Evolutionary conservation across 2,113 vertebrate species (phyloP).

Genomic region (Odocoileus hemionus): DNA sequence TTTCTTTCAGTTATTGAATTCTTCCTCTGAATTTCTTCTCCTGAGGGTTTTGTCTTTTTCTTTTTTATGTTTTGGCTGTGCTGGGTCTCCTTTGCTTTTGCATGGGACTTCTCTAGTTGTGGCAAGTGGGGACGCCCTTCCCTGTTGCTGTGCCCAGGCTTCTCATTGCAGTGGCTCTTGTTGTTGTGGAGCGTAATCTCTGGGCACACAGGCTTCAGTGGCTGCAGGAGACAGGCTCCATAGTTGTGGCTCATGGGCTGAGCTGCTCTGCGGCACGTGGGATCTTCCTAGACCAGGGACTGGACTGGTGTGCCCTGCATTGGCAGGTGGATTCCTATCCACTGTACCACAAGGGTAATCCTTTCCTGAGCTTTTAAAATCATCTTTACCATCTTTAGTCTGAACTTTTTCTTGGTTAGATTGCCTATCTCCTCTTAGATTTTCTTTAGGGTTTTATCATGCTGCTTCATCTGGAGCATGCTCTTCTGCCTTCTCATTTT

Average conservation of each 20-base stretch:
- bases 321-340: background rate
- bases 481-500: background rate
- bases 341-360: background rate
- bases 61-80: background rate
- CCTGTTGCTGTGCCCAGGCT: background rate
- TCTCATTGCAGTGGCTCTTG: background rate
- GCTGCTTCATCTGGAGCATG: background rate
- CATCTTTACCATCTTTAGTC: background rate
- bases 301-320: background rate
- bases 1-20: background rate
- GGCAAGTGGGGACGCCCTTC: background rate
- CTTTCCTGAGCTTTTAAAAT: background rate
- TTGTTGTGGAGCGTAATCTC: background rate
- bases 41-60: background rate
- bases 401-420: background rate
- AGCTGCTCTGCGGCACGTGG: background rate
- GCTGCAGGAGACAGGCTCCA: background rate
- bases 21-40: background rate
- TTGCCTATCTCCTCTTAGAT: background rate
- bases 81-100: background rate
- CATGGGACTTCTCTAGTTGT: background rate
- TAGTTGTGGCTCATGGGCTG: background rate
- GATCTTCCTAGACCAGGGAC: background rate
- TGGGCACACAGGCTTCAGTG: background rate
- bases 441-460: too few relatives aligned